Conservation (phyloP, 2,888 invertebrate genomes). For the Hetaerina titia region DNA sequence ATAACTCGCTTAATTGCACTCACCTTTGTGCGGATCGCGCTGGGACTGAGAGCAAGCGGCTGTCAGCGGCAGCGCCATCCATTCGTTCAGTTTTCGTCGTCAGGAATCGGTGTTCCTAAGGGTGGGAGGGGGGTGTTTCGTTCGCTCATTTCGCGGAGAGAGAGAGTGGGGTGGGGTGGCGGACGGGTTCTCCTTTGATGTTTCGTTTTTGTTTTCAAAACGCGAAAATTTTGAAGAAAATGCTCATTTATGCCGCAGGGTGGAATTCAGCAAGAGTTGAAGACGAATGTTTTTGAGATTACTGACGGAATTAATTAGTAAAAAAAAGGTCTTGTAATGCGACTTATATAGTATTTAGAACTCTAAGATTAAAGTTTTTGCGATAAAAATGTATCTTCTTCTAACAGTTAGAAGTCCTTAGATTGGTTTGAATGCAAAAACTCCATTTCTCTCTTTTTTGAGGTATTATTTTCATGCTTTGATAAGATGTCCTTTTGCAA, state of each 20-base stretch:
- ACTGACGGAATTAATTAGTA: too few species aligned
- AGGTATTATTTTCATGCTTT: too few species aligned
- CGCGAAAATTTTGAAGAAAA: neutral
- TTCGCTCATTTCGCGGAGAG: too few species aligned
- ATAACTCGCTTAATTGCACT: conserved; percentile 31
- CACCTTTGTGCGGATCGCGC: neutral
- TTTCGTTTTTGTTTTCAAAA: neutral
- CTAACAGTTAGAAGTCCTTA: too few species aligned
- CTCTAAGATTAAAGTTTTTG: too few species aligned
- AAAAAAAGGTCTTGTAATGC: too few species aligned
- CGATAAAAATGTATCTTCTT: too few species aligned
- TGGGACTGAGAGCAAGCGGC: neutral
- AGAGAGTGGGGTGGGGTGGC: neutral
- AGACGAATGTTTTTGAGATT: neutral
- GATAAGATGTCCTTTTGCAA: too few species aligned
- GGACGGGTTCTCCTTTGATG: neutral
- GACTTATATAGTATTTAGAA: too few species aligned
- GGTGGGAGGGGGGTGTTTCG: neutral
- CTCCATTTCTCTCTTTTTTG: too few species aligned
- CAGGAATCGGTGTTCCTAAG: too few species aligned
- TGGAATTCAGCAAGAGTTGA: neutral
- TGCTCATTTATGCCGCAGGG: neutral
- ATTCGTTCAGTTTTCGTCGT: neutral
- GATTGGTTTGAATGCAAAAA: too few species aligned
- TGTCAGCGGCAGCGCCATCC: neutral